Percentiles rank a stretch among this genome's conserved stretches.
These are phyloP conservation scores for Sinocyclocheilus maitianheensis DNA, from an alignment of 2,113 vertebrate species.

Conservation along the genomic window DNA sequence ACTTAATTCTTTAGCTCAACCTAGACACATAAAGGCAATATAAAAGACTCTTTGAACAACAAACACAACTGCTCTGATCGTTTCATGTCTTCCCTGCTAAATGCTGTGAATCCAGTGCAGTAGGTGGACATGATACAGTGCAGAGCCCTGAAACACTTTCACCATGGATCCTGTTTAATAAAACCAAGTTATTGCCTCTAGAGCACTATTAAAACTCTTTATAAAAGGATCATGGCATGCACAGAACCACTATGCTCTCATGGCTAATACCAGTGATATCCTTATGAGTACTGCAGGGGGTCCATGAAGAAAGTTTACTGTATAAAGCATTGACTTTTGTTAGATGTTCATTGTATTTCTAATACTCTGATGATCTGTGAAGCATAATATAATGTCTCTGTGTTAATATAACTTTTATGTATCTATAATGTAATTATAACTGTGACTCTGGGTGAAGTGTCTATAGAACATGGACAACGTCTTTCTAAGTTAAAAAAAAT, in stretches of 20 bases:
- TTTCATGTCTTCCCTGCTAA: slow-evolving; percentile 18
- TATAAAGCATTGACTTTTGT: neutral
- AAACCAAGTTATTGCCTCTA: slow-evolving; percentile 43
- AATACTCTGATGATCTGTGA: neutral
- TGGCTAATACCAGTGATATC: slow-evolving; percentile 9
- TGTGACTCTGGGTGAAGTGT: too few species aligned
- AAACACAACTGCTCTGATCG: neutral
- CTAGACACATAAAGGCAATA: slow-evolving; percentile 1
- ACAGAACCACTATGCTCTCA: slow-evolving; percentile 18
- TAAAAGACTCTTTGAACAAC: neutral
- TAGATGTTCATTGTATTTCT: neutral
- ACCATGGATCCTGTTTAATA: slow-evolving; percentile 37
- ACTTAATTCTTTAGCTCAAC: neutral
- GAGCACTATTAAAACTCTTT: slow-evolving; percentile 43
- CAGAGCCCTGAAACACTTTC: slow-evolving; percentile 43
- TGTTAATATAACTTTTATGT: neutral
- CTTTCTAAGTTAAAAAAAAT: neutral
- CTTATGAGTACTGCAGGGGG: neutral
- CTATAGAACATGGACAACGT: neutral
- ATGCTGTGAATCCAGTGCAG: slow-evolving; percentile 30
- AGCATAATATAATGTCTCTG: neutral
- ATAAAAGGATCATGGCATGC: slow-evolving; percentile 40
- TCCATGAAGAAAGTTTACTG: neutral
- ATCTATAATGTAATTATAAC: neutral
- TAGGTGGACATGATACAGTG: slow-evolving; percentile 26